Conservation (phyloP, 1,140 invertebrate genomes). For the Macrotrachela quadricornifera region DNA sequence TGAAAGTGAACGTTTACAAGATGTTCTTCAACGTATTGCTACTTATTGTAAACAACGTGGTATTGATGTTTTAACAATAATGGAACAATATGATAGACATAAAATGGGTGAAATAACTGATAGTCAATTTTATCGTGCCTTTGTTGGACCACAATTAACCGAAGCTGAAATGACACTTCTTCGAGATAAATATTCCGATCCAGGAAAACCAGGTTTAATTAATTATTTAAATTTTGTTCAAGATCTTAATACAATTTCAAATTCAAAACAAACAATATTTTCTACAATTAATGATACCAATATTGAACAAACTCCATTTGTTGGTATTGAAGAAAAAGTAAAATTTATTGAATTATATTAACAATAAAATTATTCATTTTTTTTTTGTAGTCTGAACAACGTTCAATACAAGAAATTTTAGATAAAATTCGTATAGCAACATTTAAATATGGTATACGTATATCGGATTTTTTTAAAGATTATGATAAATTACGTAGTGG, state of each 20-base stretch:
- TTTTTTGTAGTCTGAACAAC: constrained; percentile 16
- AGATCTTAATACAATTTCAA: constrained; percentile 19
- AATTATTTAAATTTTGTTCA: constrained; percentile 28
- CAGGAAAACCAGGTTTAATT: constrained; percentile 18
- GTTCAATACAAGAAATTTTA: constrained; percentile 23
- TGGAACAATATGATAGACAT: constrained; percentile 28
- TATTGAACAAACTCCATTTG: not conserved
- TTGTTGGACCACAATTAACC: constrained; percentile 22
- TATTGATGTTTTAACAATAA: constrained; percentile 21
- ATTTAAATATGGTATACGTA: constrained; percentile 27
- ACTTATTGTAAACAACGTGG: constrained; percentile 22
- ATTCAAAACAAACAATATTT: not conserved
- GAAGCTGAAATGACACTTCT: constrained; percentile 22
- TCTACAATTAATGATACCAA: not conserved
- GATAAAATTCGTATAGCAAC: constrained; percentile 24
- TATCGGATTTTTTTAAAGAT: constrained; percentile 29
- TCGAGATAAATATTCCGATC: constrained; percentile 23
- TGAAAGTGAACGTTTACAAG: constrained; percentile 15
- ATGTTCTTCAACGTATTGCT: constrained; percentile 16
- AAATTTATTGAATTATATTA: not conserved
- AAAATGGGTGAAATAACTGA: constrained; percentile 26
- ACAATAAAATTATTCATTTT: not conserved
- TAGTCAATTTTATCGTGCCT: constrained; percentile 28
- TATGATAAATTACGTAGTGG: constrained; percentile 27
- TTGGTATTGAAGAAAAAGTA: not conserved